phyloP scores from a whole-genome alignment of 2,797 vertebrate genomes.

The Eleutherodactylus coqui region DNA sequence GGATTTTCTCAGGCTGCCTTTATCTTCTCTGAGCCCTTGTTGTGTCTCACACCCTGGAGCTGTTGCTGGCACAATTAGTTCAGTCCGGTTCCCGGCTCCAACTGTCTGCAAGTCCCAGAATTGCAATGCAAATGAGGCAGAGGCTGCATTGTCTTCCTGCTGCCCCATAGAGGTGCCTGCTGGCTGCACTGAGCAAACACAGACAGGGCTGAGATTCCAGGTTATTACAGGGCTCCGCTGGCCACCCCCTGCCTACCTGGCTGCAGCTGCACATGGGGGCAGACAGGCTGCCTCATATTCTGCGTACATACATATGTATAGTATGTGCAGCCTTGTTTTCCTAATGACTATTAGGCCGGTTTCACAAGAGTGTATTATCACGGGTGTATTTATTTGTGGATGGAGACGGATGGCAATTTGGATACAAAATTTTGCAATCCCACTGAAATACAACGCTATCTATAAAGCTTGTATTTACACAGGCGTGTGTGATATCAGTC shows the following conservation, averaged over 20 bases:
- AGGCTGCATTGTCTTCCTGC: slow-evolving; percentile 60
- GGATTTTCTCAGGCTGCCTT: slow-evolving; percentile 52
- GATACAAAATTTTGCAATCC: neutral
- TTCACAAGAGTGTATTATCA: too few relatives aligned
- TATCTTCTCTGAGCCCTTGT: slow-evolving; percentile 65
- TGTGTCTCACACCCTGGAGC: slow-evolving; percentile 69
- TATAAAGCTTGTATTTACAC: too few relatives aligned
- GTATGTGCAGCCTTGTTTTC: too few relatives aligned
- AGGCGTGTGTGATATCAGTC: too few relatives aligned
- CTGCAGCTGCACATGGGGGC: neutral
- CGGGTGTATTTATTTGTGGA: too few relatives aligned
- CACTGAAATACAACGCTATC: too few relatives aligned
- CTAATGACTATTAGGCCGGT: too few relatives aligned
- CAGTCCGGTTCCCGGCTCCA: slow-evolving; percentile 70
- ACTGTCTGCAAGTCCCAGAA: slow-evolving; percentile 72
- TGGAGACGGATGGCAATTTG: neutral
- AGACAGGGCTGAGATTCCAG: slow-evolving; percentile 42
- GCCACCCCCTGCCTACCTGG: neutral
- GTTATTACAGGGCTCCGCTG: neutral
- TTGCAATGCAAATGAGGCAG: slow-evolving; percentile 72
- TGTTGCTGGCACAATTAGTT: slow-evolving; percentile 69
- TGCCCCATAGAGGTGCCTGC: too few relatives aligned
- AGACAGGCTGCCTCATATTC: too few relatives aligned
- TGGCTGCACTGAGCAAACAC: slow-evolving; percentile 56
- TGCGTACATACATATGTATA: too few relatives aligned